Percentiles rank a stretch among this genome's conserved stretches.
Conservation (phyloP, 2,888 invertebrate genomes). For the Podotricha telesiphe region DNA sequence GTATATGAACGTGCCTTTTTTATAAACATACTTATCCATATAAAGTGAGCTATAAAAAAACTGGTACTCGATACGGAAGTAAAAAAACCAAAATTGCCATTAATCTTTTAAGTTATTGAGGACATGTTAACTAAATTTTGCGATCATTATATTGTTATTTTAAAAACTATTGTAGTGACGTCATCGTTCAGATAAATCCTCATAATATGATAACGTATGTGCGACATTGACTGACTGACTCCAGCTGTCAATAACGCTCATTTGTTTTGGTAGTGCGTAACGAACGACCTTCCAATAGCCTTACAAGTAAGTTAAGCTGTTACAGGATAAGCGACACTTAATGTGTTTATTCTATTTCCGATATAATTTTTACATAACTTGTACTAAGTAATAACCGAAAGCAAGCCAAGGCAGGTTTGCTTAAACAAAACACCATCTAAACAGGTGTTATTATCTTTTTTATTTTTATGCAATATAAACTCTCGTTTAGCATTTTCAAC, state of each 20-base stretch:
- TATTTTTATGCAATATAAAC: not conserved
- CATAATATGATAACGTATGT: not conserved
- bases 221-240: conserved; percentile 2
- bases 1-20: not conserved
- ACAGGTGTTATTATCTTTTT: not conserved
- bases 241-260: not conserved
- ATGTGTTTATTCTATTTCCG: too few relatives aligned
- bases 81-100: not conserved
- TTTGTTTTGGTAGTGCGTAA: not conserved
- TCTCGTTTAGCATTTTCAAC: not conserved
- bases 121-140: not conserved
- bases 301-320: not conserved
- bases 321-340: not conserved
- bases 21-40: not conserved
- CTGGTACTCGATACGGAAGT: conserved; percentile 17
- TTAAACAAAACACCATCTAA: too few relatives aligned
- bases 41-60: not conserved
- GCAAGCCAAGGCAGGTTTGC: too few relatives aligned
- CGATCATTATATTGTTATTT: not conserved
- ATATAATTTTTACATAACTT: too few relatives aligned
- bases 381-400: too few relatives aligned
- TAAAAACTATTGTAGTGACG: not conserved
- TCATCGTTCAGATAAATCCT: not conserved
- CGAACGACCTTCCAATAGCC: not conserved
- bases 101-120: not conserved